Conservation (phyloP, 2,113 vertebrate species). For the Tonatia bakeri region DNA sequence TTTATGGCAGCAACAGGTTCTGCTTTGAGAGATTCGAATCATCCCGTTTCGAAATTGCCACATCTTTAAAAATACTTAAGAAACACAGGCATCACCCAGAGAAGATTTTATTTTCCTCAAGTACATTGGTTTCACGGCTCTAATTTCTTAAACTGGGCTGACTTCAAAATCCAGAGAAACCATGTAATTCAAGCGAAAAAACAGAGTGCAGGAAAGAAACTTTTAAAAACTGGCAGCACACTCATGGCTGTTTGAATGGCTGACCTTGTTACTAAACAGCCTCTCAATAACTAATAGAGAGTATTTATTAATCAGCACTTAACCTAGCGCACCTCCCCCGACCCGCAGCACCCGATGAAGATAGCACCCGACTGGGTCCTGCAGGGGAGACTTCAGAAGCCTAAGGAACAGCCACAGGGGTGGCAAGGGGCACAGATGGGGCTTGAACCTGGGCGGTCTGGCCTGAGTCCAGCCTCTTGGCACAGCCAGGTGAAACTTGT, state of each 20-base stretch:
- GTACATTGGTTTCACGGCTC: background rate
- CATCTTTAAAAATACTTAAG: background rate
- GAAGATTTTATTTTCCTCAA: background rate
- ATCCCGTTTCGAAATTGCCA: background rate
- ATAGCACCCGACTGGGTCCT: background rate
- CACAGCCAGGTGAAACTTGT: background rate
- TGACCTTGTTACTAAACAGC: background rate
- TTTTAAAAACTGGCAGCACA: background rate
- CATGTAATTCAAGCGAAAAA: background rate
- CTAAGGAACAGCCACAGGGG: background rate
- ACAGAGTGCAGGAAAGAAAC: background rate
- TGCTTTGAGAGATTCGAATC: background rate
- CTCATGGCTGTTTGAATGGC: background rate
- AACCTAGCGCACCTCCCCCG: background rate
- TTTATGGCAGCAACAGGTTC: background rate
- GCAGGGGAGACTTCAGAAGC: background rate
- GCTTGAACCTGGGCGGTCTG: background rate
- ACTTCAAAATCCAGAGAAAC: constrained; percentile 7
- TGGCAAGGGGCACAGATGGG: background rate
- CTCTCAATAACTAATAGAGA: background rate
- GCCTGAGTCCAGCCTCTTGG: background rate
- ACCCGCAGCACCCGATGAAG: background rate
- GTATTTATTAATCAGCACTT: background rate
- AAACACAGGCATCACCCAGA: background rate
- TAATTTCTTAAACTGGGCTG: background rate